phyloP scores from a whole-genome alignment of 2,888 invertebrate species.

The Lasioglossum pauxillum region DNA sequence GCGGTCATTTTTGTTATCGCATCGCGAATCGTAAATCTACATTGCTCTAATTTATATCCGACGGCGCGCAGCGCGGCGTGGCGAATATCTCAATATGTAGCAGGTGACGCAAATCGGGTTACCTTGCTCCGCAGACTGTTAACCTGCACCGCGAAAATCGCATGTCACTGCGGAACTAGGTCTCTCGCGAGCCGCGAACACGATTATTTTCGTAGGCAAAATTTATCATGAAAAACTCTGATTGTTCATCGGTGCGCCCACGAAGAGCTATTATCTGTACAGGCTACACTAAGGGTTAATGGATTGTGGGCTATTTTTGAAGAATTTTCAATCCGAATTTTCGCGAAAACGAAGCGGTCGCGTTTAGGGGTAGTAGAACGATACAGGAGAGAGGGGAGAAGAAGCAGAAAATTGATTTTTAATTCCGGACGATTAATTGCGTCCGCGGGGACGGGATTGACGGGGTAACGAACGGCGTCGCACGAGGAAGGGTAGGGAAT shows the following conservation, averaged over 20 bases:
- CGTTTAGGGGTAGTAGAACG: too few species aligned
- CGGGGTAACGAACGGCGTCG: not conserved
- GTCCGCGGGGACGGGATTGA: not conserved
- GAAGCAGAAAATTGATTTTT: not conserved
- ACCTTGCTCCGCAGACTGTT: constrained; percentile 4
- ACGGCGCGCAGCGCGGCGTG: not conserved
- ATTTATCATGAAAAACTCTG: constrained; percentile 19
- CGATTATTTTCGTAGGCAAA: constrained; percentile 23
- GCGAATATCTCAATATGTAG: constrained; percentile 7
- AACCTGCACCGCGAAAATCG: constrained; percentile 29
- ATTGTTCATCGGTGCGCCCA: not conserved
- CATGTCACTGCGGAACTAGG: constrained; percentile 37
- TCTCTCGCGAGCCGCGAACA: constrained; percentile 32
- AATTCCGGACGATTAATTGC: not conserved
- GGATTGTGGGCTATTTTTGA: too few species aligned
- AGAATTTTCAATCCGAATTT: too few species aligned
- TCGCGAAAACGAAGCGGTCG: too few species aligned
- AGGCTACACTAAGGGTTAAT: too few species aligned
- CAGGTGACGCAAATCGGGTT: constrained; percentile 39
- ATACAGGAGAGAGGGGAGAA: too few species aligned
- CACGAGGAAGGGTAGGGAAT: not conserved
- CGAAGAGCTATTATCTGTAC: not conserved
- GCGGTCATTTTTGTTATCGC: not conserved
- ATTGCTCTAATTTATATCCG: not conserved
- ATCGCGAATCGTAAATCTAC: not conserved